phyloP scores from a whole-genome alignment of 2,888 invertebrate genomes.

The Heliothis peltigera region DNA sequence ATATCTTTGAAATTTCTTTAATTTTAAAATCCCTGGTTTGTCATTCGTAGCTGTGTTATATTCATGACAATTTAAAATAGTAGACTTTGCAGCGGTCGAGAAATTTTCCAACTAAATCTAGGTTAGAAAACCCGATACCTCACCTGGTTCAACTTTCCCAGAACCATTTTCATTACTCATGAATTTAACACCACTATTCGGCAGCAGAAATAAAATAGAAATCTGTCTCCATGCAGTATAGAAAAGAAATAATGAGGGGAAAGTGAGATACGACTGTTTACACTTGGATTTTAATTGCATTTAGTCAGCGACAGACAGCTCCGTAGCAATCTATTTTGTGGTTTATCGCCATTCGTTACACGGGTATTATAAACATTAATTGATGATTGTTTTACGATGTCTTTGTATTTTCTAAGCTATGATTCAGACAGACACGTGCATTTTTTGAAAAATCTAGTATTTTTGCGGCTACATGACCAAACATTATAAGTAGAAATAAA shows the following conservation, averaged over 20 bases:
- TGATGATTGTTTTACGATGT: neutral
- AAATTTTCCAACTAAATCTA: neutral
- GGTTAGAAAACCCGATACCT: too few species aligned
- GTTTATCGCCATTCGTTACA: constrained; percentile 1
- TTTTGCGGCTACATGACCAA: too few species aligned
- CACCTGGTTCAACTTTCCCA: too few species aligned
- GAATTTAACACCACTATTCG: neutral
- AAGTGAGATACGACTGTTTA: constrained; percentile 28
- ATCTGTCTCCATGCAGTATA: constrained; percentile 7
- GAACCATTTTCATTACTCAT: constrained; percentile 3
- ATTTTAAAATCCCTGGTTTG: too few species aligned
- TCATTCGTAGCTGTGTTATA: too few species aligned
- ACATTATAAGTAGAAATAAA: too few species aligned
- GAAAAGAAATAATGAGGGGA: constrained; percentile 24
- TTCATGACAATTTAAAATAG: too few species aligned
- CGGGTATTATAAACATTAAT: neutral
- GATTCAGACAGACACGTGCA: too few species aligned
- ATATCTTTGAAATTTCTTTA: too few species aligned
- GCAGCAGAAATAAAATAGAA: constrained; percentile 3
- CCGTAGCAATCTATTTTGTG: constrained; percentile 3
- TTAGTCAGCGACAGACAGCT: constrained; percentile 7
- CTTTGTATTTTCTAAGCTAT: neutral
- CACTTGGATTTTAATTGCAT: constrained; percentile 31
- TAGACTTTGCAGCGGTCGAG: neutral
- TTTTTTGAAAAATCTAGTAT: too few species aligned